These are phyloP conservation scores for Ecliptopera silaceata DNA, from an alignment of 2,888 invertebrate genomes.

Conservation along the genomic window DNA sequence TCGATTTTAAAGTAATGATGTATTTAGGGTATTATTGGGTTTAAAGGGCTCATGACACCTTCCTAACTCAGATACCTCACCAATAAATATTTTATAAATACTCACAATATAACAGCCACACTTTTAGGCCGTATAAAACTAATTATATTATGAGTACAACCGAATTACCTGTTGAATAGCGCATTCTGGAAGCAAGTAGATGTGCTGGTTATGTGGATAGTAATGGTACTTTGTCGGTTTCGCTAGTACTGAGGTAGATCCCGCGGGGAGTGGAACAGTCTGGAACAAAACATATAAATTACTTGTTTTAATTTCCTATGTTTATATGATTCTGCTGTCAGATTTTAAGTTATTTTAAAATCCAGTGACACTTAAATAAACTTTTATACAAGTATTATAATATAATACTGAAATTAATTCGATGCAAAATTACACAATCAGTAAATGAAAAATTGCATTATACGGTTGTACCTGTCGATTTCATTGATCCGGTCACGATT, in stretches of 20 bases:
- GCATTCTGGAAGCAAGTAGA: constrained; percentile 95
- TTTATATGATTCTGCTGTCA: not conserved
- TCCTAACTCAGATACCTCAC: too few relatives aligned
- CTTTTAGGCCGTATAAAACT: constrained; percentile 32
- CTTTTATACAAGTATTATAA: not conserved
- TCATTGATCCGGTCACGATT: not conserved
- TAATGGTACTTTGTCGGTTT: constrained; percentile 97
- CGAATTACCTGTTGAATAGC: constrained; percentile 92
- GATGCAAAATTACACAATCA: not conserved
- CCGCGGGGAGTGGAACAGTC: constrained; percentile 87
- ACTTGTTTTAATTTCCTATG: not conserved
- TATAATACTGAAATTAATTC: not conserved
- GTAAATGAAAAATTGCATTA: not conserved
- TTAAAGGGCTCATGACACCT: too few relatives aligned
- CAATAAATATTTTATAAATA: too few relatives aligned
- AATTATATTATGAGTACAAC: constrained; percentile 37
- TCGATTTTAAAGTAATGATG: too few relatives aligned
- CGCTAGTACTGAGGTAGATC: constrained; percentile 87
- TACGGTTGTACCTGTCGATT: not conserved
- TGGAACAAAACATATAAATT: constrained; percentile 53
- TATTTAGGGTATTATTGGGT: too few relatives aligned
- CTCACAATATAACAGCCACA: too few relatives aligned
- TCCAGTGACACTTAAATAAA: not conserved
- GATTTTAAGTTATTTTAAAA: too few relatives aligned
- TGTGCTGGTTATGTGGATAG: constrained; percentile 96